phyloP scores from a whole-genome alignment of 2,797 vertebrate genomes.

The Cirrhinus mrigala region DNA sequence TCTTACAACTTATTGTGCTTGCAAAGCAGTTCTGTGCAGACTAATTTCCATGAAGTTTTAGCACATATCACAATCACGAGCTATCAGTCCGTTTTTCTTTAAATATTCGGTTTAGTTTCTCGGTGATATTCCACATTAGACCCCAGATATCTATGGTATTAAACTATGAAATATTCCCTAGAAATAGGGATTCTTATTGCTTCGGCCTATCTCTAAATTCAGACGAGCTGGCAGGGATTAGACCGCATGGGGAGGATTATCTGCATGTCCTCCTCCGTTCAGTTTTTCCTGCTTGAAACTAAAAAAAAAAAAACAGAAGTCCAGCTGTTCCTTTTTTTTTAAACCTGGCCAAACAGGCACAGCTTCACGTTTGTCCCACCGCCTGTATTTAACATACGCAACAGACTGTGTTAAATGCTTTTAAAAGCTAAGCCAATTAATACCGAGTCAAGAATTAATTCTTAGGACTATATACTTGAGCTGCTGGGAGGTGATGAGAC shows the following conservation, averaged over 20 bases:
- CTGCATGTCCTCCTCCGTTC: slow-evolving; percentile 53
- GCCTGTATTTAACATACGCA: slow-evolving; percentile 24
- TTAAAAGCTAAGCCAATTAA: slow-evolving; percentile 43
- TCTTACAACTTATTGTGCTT: slow-evolving; percentile 53
- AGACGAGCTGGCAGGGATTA: slow-evolving; percentile 59
- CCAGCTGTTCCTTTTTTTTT: slow-evolving; percentile 51
- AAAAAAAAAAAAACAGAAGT: slow-evolving; percentile 48
- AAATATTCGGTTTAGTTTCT: slow-evolving; percentile 55
- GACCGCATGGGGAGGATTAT: slow-evolving; percentile 54
- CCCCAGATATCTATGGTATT: slow-evolving; percentile 58
- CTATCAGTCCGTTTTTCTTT: slow-evolving; percentile 53
- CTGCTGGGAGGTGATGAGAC: slow-evolving; percentile 45
- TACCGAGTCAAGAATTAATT: slow-evolving; percentile 43
- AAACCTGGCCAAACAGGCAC: slow-evolving; percentile 39
- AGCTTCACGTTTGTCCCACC: slow-evolving; percentile 2
- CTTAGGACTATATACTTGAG: slow-evolving; percentile 35
- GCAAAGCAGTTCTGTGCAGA: slow-evolving; percentile 47
- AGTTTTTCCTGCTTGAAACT: slow-evolving; percentile 47
- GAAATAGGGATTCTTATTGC: slow-evolving; percentile 54
- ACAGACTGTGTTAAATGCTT: slow-evolving; percentile 40
- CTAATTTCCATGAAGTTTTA: slow-evolving; percentile 57
- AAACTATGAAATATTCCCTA: slow-evolving; percentile 56
- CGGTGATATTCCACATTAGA: slow-evolving; percentile 55
- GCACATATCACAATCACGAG: slow-evolving; percentile 48
- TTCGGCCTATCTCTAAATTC: slow-evolving; percentile 59